phyloP scores from a whole-genome alignment of 2,888 invertebrate genomes.

The Sussaba pulchella region DNA sequence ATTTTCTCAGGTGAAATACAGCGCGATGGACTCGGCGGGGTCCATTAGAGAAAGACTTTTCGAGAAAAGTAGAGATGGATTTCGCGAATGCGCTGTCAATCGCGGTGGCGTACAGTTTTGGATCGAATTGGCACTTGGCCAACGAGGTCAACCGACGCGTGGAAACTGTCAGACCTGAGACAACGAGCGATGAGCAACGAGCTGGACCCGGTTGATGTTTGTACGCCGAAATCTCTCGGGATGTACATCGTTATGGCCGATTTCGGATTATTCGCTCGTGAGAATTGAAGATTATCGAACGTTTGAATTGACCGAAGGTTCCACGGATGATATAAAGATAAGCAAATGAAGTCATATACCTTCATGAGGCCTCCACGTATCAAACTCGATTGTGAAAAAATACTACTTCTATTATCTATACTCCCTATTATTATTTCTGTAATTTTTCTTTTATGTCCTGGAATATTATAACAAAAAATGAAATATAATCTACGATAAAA shows the following conservation, averaged over 20 bases:
- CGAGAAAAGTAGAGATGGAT: slow-evolving; percentile 3
- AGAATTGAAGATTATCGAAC: not conserved
- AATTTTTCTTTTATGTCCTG: too few species aligned
- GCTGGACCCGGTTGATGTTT: slow-evolving; percentile 4
- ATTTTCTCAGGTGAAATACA: too few species aligned
- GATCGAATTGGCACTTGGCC: slow-evolving; percentile 54
- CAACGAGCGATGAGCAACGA: slow-evolving; percentile 47
- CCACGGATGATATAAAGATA: too few species aligned
- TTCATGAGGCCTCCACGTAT: too few species aligned
- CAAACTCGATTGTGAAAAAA: not conserved
- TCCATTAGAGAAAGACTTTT: too few species aligned
- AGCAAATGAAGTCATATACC: too few species aligned
- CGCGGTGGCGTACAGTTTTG: slow-evolving; percentile 15
- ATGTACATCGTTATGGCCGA: not conserved
- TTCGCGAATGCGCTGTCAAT: slow-evolving; percentile 26
- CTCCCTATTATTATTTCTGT: too few species aligned
- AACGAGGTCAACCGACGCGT: slow-evolving; percentile 59
- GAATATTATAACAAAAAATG: too few species aligned
- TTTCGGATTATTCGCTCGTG: not conserved
- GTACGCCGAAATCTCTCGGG: not conserved
- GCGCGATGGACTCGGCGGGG: too few species aligned
- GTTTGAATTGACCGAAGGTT: too few species aligned
- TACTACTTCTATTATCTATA: not conserved
- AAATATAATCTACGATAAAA: too few species aligned
- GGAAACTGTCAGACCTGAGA: slow-evolving; percentile 19